These are phyloP conservation scores for Glaucidium brasilianum DNA, from an alignment of 2,113 vertebrate species.

Conservation along the genomic window DNA sequence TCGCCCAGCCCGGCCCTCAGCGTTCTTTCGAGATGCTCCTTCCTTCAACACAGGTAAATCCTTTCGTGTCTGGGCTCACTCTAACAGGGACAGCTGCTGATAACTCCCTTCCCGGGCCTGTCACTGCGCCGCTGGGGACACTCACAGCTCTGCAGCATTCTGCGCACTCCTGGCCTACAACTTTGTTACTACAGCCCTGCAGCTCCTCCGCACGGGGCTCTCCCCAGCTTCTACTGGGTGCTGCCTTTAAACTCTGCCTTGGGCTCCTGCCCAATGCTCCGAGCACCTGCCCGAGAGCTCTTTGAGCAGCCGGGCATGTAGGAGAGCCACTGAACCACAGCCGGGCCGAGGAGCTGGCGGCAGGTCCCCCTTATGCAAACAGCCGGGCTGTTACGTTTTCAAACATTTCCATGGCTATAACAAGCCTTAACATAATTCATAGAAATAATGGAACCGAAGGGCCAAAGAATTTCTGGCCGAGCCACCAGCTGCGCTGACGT, in stretches of 20 bases:
- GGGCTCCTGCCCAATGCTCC: background rate
- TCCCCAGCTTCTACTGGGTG: fast-evolving
- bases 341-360: fast-evolving
- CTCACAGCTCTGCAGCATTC: background rate
- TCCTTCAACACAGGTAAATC: background rate
- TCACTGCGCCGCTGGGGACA: too few relatives aligned
- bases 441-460: background rate
- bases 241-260: fast-evolving
- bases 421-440: background rate
- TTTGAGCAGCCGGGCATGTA: background rate
- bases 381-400: background rate
- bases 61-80: too few relatives aligned
- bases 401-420: fast-evolving
- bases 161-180: background rate
- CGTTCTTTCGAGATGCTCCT: background rate
- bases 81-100: background rate
- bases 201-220: background rate
- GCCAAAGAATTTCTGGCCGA: background rate
- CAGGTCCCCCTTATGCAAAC: background rate
- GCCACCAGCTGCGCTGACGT: background rate
- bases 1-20: background rate
- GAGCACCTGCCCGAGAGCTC: background rate
- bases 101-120: background rate
- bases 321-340: fast-evolving
- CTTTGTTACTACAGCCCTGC: fast-evolving